These are phyloP conservation scores for Fregata magnificens DNA, from an alignment of 2,113 vertebrate genomes.

Conservation along the genomic window DNA sequence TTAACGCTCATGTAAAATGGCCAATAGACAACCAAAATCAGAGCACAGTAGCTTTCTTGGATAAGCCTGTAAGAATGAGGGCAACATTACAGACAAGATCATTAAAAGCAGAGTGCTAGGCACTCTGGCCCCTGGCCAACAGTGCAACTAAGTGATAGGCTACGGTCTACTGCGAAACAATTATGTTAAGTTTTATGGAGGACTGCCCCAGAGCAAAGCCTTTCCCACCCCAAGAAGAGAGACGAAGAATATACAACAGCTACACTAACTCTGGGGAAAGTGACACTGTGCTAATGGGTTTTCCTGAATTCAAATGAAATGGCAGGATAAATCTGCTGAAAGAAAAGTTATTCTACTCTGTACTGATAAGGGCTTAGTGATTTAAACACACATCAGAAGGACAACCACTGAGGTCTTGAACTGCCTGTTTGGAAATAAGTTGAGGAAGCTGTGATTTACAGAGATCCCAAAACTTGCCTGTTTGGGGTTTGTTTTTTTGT, in stretches of 20 bases:
- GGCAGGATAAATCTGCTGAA: background rate
- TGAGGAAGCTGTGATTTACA: background rate
- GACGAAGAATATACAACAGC: background rate
- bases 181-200: background rate
- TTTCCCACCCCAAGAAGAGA: background rate
- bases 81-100: background rate
- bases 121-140: background rate
- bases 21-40: background rate
- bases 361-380: background rate
- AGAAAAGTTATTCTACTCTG: background rate
- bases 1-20: background rate
- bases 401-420: background rate
- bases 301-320: background rate
- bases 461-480: background rate
- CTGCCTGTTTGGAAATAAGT: background rate
- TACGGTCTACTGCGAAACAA: background rate
- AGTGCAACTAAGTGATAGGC: background rate
- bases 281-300: background rate
- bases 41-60: background rate
- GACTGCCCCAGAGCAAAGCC: background rate
- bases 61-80: background rate
- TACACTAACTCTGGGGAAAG: background rate
- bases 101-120: background rate
- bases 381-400: background rate
- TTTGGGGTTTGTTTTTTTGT: background rate